Evolutionary conservation across 1,140 invertebrate species (phyloP).

Genomic region (Cotesia chilonis): DNA sequence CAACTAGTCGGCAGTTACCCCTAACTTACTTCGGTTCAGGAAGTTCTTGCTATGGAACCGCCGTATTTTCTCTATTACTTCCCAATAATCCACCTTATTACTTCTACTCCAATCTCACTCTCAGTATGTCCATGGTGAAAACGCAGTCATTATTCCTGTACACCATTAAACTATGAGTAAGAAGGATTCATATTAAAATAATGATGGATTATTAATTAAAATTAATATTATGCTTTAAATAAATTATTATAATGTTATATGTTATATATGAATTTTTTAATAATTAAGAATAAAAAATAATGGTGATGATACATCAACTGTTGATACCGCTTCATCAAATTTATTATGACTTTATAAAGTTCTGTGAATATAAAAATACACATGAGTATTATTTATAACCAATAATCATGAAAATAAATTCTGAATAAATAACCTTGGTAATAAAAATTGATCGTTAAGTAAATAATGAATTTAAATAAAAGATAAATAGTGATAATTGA

Average conservation of each 20-base stretch:
- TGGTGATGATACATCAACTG: no score
- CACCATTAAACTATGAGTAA: constrained; percentile 60
- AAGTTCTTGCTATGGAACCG: constrained; percentile 54
- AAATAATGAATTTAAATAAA: not conserved
- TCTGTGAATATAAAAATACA: no score
- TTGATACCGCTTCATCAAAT: no score
- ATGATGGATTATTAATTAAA: constrained; percentile 12
- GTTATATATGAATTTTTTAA: no score
- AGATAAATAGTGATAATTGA: no score
- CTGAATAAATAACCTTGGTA: not conserved
- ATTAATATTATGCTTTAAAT: no score
- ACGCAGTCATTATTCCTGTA: constrained; percentile 63
- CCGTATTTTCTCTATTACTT: constrained; percentile 54
- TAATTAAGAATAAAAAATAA: no score
- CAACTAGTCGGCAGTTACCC: constrained; percentile 60
- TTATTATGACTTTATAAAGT: no score
- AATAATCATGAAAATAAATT: no score
- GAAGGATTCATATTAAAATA: constrained; percentile 51
- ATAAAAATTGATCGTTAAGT: constrained; percentile 28
- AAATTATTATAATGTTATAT: no score
- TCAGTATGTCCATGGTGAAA: constrained; percentile 63
- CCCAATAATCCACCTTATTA: constrained; percentile 53
- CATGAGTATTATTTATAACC: no score
- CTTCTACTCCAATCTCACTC: constrained; percentile 63
- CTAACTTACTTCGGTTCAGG: constrained; percentile 59